Evolutionary conservation across 2,113 vertebrate genomes (phyloP).

Genomic region (Micronisus gabar): DNA sequence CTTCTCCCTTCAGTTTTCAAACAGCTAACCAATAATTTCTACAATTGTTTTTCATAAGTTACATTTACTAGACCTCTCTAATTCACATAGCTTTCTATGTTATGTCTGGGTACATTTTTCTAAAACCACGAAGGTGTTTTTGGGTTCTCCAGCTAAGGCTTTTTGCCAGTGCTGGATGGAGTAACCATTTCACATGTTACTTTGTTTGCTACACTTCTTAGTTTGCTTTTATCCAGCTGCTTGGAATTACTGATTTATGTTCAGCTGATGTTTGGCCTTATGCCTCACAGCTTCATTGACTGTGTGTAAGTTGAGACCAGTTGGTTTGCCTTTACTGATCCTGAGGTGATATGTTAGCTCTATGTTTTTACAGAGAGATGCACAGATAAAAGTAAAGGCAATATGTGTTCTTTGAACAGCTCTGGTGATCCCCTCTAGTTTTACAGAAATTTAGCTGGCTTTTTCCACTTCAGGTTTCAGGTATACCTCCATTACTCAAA

Average conservation of each 20-base stretch:
- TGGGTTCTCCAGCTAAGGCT: not conserved
- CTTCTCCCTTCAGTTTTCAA: not conserved
- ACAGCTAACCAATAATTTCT: not conserved
- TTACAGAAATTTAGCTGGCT: not conserved
- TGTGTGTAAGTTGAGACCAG: not conserved
- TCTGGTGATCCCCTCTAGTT: not conserved
- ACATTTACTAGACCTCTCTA: not conserved
- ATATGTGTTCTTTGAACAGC: not conserved
- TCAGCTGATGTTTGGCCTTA: not conserved
- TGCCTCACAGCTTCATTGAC: not conserved
- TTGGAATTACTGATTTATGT: not conserved
- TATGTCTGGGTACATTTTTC: not conserved
- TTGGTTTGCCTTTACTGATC: no score
- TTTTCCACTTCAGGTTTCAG: not conserved
- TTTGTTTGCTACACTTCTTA: not conserved
- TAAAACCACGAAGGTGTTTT: not conserved
- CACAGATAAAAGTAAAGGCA: not conserved
- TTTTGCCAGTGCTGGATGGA: not conserved
- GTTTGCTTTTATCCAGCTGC: not conserved
- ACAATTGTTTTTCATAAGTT: not conserved
- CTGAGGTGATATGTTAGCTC: no score
- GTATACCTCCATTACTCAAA: not conserved
- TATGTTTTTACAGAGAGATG: not conserved
- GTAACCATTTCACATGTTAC: not conserved
- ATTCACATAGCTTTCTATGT: not conserved